Evolutionary conservation across 1,140 invertebrate species (phyloP), one percentile per base, ranked within the genome.

Genomic region (Neodiprion virginianus): DNA sequence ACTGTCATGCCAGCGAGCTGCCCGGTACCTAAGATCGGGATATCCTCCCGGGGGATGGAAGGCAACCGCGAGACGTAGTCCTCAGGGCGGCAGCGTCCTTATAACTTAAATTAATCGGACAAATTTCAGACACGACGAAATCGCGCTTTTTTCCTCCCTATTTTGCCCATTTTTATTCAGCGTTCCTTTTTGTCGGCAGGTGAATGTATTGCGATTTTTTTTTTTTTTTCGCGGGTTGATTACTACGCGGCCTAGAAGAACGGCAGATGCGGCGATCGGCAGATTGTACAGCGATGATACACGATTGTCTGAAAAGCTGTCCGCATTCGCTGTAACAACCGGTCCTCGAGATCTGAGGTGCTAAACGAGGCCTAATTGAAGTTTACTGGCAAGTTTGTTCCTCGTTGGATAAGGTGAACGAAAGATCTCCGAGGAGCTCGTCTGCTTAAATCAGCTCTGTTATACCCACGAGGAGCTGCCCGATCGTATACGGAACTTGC

Each of bases 1-100:
- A 88, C 84, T 88, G 87, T 88, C 87, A 79, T 66, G 77, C 11
- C n/a, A 47, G 21, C 11, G 67, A 5, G 53, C 53, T 14, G 53
- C 28, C 28, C 28, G 53, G 53, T 61, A 5, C 53, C 53, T 17
- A 17, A 61, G 53, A 61, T 61, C 53, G 53, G 11, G 53, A 61
- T 12, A 12, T 14, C 8, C 53, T 61, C 53, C 53, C 53, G 53
- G 8, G 53, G 53, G 53, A 61, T 61, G 53, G 11, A 8, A 28
- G 48, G 47, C 69, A 71, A 14, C 69, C 47, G 69, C 5, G 40
- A 47, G 40, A 71, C 28, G 69, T 11, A n/a, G 23, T 40, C 40
- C 40, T 17, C 69, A 40, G 23, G 10, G 69, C 10, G 21, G 14
- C 40, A n/a, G 40, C 40, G 8, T 61, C 71, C 40, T 17, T 69